Evolutionary conservation across 2,113 vertebrate species (phyloP), one percentile per base, ranked within the genome.

Genomic region (Benitochromis conjunctus): DNA sequence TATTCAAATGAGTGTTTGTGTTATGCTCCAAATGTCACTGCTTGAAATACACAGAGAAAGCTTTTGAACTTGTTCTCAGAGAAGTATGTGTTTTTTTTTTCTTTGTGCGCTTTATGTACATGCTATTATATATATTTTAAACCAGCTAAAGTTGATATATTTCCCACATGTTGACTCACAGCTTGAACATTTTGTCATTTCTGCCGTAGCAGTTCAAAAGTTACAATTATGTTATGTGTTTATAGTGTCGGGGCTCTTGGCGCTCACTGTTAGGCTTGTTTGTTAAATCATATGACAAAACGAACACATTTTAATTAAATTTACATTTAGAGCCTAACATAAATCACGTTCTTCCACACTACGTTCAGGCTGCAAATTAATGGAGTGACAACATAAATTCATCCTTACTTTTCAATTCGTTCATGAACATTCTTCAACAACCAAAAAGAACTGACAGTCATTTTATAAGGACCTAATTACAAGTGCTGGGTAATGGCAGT

Each of bases 1-100:
- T 34, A 88, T 89, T 91, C 79, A 91, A 86, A 91, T 84, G 51
- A 80, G 79, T 79, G 77, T 86, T 85, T 87, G 76, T 90, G 86
- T 79, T 86, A 38, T 11, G 86, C 76, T 83, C 19, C 82, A 86
- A 90, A 91, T 90, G 86, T 88, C 88, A 88, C 48, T 26, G 58
- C 88, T 83, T 74, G 48, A 88, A 88, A 83, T 34, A 85, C 24
- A 10, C 8, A 7, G 46, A 34, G 46, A 56, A 26, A 6, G 53
- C 46, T 74, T 91, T 89, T 91, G 79, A 91, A 89, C 79, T 79
- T 10, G 19, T 54, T 82, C 82, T 53, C 64, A 53, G 26, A 69
- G 43, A 66, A 21, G 34, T 69, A 19, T 9, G 31, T 76, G 34
- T 48, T 19, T 18, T 18, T 79, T 3, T 74, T 19, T 5, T n/a